These are phyloP conservation scores for Thaumatotibia leucotreta DNA, from an alignment of 1,140 invertebrate genomes.

Conservation along the genomic window DNA sequence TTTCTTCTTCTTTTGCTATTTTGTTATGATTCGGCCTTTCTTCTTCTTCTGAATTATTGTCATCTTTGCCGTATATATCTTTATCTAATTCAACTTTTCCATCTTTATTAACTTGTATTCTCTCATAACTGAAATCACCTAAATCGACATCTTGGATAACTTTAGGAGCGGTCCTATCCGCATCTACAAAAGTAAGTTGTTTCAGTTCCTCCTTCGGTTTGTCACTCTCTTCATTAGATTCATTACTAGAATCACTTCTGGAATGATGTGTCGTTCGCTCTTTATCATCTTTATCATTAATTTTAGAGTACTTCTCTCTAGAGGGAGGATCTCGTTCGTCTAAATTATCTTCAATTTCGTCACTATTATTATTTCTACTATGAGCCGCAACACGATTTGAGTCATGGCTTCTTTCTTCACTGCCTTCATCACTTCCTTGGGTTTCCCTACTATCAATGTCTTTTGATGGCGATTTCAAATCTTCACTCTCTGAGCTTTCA, in stretches of 20 bases:
- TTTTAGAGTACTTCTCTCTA: background rate
- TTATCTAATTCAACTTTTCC: constrained; percentile 30
- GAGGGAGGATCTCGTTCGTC: background rate
- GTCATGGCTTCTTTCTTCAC: background rate
- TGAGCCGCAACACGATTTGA: background rate
- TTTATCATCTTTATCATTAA: background rate
- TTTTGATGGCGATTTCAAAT: background rate
- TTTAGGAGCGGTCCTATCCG: constrained; percentile 4
- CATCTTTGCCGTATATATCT: constrained; percentile 25
- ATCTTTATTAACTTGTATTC: constrained; percentile 32
- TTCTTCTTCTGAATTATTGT: constrained; percentile 8
- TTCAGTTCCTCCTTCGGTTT: background rate
- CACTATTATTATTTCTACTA: background rate
- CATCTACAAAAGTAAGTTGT: background rate
- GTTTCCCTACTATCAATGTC: constrained; percentile 16
- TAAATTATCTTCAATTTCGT: background rate
- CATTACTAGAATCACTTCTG: background rate
- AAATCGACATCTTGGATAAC: constrained; percentile 37
- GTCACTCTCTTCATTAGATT: background rate
- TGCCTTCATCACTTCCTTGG: constrained; percentile 12
- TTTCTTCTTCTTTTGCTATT: constrained; percentile 25
- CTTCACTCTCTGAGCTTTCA: constrained; percentile 27
- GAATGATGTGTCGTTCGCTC: background rate
- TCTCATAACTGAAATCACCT: constrained; percentile 46
- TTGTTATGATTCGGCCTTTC: background rate